Evolutionary conservation across 2,888 invertebrate genomes (phyloP), one percentile per base, ranked within the genome.

Genomic region (Agelastica alni): DNA sequence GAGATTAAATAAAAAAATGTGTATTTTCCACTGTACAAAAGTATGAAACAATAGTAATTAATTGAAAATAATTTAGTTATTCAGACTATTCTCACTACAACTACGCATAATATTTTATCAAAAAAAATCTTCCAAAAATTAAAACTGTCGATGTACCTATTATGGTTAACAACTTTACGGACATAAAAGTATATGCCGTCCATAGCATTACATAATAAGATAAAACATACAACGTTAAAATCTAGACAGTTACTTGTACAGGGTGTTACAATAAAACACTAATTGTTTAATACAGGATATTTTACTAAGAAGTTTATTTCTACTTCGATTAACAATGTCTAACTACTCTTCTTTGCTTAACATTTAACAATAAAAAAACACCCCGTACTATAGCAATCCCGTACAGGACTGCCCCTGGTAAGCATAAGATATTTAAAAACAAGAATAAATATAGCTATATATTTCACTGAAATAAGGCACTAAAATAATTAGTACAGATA

Each of bases 201-300:
- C 17, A 32, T 43, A 34, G 10, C 9, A 32, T 49, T 36, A 39
- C 17, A 53, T 6, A 28, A 36, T 31, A 42, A 43, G 20, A 43
- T 49, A 46, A 51, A 51, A 48, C 32, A 28, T 36, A 53, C 16
- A 43, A 37, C 20, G 28, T 49, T 52, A 46, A 52, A 48, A 36
- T 45, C 52, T 55, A 54, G 17, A 53, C 16, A 39, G 7, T 26
- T 34, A 53, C 34, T 45, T 34, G 31, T 51, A 51, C 39, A 30
- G 45, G 43, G 51, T 42, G 36, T 30, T 7, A 16, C 12, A n/a
- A 41, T 31, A 39, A 36, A 36, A 36, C 16, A 36, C 16, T 16
- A 26, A 7, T 17, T 9, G 7, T 36, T 2, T 17, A 36, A 17
- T 36, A 36, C 10, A 36, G 17, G 17, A 6, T 9, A 9, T 36